phyloP scores from a whole-genome alignment of 1,140 invertebrate genomes.

The Cotesia glomerata region DNA sequence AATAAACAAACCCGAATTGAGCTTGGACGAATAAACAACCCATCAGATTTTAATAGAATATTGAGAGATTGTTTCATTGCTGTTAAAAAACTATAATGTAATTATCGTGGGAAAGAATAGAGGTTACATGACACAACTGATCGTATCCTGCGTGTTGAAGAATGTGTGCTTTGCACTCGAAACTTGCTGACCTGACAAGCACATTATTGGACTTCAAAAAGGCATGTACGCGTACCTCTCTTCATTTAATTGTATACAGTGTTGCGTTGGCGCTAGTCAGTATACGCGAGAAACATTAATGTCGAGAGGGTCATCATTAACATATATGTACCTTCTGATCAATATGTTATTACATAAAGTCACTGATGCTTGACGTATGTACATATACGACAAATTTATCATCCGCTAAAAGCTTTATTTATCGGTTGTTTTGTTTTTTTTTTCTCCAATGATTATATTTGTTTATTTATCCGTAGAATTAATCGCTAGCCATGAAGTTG shows the following conservation, averaged over 20 bases:
- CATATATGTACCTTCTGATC: not conserved
- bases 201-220: conserved; percentile 6
- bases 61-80: not conserved
- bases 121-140: not conserved
- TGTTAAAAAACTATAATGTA: not conserved
- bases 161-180: conserved; percentile 25
- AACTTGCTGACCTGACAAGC: conserved; percentile 12
- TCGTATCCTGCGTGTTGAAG: not conserved
- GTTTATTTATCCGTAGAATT: too few relatives aligned
- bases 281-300: not conserved
- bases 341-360: not conserved
- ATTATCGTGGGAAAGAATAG: not conserved
- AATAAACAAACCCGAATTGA: too few relatives aligned
- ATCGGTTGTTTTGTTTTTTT: too few relatives aligned
- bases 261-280: not conserved
- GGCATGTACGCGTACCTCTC: not conserved
- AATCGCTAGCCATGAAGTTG: too few relatives aligned
- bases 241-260: not conserved
- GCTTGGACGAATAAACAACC: too few relatives aligned
- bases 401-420: not conserved
- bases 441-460: too few relatives aligned
- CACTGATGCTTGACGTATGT: not conserved
- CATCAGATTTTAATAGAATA: too few relatives aligned
- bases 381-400: not conserved
- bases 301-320: not conserved